Evolutionary conservation across 2,797 vertebrate genomes (phyloP).

Genomic region (Acrocephalus scirpaceus): DNA sequence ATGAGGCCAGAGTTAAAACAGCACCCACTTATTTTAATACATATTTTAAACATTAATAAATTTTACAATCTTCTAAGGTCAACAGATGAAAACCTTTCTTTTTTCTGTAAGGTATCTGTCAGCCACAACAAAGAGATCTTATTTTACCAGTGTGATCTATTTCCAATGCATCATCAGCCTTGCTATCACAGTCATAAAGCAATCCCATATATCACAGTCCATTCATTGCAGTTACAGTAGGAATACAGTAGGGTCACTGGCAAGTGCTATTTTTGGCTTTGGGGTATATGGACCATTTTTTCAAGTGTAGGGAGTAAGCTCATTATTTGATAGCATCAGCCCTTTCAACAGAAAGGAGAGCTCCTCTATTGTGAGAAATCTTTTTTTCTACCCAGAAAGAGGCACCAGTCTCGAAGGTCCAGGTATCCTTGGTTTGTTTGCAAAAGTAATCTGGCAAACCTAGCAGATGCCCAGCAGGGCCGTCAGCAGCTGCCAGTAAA

Average conservation of each 20-base stretch:
- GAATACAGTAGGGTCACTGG: not conserved
- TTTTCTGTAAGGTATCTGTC: not conserved
- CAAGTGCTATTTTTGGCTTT: not conserved
- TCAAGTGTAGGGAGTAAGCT: not conserved
- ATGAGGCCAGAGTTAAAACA: not conserved
- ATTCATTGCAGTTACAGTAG: not conserved
- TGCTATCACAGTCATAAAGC: not conserved
- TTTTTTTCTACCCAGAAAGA: not conserved
- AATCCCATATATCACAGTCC: not conserved
- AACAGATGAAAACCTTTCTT: not conserved
- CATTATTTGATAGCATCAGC: not conserved
- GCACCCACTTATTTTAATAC: not conserved
- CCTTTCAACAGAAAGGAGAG: not conserved
- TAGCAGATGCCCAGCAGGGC: not conserved
- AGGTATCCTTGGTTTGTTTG: not conserved
- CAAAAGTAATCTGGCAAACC: not conserved
- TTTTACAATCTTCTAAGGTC: not conserved
- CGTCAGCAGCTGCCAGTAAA: constrained; percentile 2
- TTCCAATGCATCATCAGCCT: not conserved
- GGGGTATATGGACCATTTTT: not conserved
- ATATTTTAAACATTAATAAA: not conserved
- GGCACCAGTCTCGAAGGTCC: not conserved
- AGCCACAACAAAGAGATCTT: not conserved
- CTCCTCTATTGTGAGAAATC: not conserved
- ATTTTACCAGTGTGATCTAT: not conserved